These are phyloP conservation scores for Colius striatus DNA, from an alignment of 2,113 vertebrate genomes.

Conservation along the genomic window DNA sequence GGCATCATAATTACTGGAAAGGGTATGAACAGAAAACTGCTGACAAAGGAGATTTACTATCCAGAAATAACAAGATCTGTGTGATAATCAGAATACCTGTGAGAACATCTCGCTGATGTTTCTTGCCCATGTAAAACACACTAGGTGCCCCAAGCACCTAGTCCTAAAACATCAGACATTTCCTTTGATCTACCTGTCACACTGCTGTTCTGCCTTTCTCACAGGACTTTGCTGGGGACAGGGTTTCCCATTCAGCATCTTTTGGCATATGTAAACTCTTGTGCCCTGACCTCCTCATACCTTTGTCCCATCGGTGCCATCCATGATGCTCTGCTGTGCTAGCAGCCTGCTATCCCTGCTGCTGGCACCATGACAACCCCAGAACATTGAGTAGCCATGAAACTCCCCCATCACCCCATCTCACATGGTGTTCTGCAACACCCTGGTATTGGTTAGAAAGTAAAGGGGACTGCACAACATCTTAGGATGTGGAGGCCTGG, in stretches of 20 bases:
- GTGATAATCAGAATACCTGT: neutral
- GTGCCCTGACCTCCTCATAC: neutral
- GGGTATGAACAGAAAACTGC: neutral
- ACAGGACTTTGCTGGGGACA: neutral
- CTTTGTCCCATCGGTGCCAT: neutral
- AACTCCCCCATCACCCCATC: neutral
- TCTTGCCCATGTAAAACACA: neutral
- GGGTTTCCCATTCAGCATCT: neutral
- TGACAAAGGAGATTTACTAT: neutral
- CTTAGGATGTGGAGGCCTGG: neutral
- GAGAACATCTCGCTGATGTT: neutral
- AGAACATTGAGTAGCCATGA: accelerated
- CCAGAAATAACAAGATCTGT: neutral
- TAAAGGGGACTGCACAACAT: neutral
- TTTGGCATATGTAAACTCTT: neutral
- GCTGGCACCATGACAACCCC: neutral
- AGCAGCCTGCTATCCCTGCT: accelerated
- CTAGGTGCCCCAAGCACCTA: neutral
- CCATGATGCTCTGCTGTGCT: neutral
- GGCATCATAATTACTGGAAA: neutral
- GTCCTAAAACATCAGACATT: neutral
- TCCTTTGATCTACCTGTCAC: neutral
- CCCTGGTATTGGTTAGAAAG: accelerated
- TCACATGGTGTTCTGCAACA: neutral
- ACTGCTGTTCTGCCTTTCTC: neutral